Conservation (phyloP, 2,113 vertebrate species). For the Corythaeola cristata region DNA sequence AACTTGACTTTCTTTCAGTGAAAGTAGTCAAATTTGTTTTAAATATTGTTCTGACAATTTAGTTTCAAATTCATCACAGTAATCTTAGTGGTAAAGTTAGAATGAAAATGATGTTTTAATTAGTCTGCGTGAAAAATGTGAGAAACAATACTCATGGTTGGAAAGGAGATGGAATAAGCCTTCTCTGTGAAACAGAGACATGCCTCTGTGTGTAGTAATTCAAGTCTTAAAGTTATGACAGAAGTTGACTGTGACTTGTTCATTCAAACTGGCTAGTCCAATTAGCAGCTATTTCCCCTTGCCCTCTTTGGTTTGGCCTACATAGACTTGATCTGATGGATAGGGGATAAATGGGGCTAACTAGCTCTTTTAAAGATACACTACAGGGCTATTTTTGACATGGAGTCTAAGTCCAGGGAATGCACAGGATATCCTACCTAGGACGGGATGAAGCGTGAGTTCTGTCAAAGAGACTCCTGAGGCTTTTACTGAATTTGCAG, state of each 20-base stretch:
- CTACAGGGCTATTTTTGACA: not conserved
- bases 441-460: not conserved
- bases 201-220: not conserved
- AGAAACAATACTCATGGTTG: not conserved
- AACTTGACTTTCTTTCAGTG: not conserved
- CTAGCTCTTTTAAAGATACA: constrained; percentile 26
- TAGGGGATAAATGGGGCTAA: constrained; percentile 34
- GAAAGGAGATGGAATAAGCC: not conserved
- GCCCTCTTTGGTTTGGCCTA: constrained; percentile 5
- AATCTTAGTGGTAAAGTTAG: not conserved
- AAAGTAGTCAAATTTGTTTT: not conserved
- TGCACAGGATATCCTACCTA: not conserved
- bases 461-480: not conserved
- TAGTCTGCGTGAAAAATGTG: not conserved
- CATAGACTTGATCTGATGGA: constrained; percentile 48
- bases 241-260: constrained; percentile 40
- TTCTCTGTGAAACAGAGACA: constrained; percentile 6
- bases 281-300: constrained; percentile 46
- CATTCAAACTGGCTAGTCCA: constrained; percentile 31
- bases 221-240: constrained; percentile 22
- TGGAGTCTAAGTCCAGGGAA: not conserved
- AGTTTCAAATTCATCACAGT: not conserved
- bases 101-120: not conserved
- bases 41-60: not conserved
- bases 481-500: not conserved